Evolutionary conservation across 1,140 invertebrate genomes (phyloP).

Genomic region (Apis florea): DNA sequence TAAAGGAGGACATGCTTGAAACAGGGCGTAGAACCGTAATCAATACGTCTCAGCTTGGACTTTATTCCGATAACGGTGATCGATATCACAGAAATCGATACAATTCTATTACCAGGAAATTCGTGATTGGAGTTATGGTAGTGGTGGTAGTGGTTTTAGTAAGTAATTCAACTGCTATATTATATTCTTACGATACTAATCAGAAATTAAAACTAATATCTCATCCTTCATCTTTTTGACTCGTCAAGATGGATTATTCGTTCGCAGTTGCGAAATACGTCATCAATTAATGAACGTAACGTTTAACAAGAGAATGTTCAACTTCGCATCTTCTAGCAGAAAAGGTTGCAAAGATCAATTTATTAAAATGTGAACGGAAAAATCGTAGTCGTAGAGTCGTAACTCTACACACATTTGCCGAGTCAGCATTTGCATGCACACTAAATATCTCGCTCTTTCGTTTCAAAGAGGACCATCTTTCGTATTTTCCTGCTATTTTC

Average conservation of each 20-base stretch:
- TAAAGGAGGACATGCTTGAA: constrained; percentile 73
- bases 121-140: constrained; percentile 76
- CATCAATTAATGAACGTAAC: too few relatives aligned
- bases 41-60: constrained; percentile 77
- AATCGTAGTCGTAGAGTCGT: not conserved
- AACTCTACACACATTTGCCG: not conserved
- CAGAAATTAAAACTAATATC: too few relatives aligned
- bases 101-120: constrained; percentile 70
- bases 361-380: too few relatives aligned
- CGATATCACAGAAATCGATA: constrained; percentile 70
- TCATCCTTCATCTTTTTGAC: too few relatives aligned
- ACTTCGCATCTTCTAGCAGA: too few relatives aligned
- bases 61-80: constrained; percentile 77
- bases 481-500: not conserved
- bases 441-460: not conserved
- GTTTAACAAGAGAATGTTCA: too few relatives aligned
- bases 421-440: constrained; percentile 17
- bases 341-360: too few relatives aligned
- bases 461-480: not conserved
- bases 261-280: too few relatives aligned
- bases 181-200: not conserved
- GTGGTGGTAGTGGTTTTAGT: constrained; percentile 76
- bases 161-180: constrained; percentile 50
- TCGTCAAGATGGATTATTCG: too few relatives aligned
- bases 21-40: constrained; percentile 75